These are phyloP conservation scores for Limenitis camilla DNA, from an alignment of 2,888 invertebrate genomes.

Conservation along the genomic window DNA sequence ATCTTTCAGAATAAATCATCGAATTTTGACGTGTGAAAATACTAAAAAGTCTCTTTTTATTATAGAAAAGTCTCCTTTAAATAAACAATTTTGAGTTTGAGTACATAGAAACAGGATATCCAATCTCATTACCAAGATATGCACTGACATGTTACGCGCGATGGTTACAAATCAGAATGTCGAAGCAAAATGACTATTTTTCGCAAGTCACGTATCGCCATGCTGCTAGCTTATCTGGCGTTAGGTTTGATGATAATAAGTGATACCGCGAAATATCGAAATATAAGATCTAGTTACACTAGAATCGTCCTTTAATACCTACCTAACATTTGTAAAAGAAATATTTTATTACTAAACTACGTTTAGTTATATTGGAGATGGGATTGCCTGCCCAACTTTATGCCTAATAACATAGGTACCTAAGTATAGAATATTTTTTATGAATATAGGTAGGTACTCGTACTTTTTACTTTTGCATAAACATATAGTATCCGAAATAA, in stretches of 20 bases:
- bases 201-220: constrained; percentile 67
- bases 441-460: too few species aligned
- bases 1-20: too few species aligned
- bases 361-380: too few species aligned
- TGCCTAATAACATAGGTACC: too few species aligned
- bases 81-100: background rate
- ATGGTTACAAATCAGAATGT: constrained; percentile 45
- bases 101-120: background rate
- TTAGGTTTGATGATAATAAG: constrained; percentile 72
- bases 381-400: too few species aligned
- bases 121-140: constrained; percentile 13
- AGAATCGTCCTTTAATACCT: constrained; percentile 23
- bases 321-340: background rate
- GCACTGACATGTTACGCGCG: constrained; percentile 17
- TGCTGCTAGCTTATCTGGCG: constrained; percentile 56
- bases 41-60: too few species aligned
- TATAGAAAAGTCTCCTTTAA: too few species aligned
- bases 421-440: too few species aligned
- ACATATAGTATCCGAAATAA: too few species aligned
- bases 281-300: constrained; percentile 31
- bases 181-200: constrained; percentile 58
- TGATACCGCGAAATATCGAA: constrained; percentile 58
- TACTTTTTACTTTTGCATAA: too few species aligned
- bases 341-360: too few species aligned
- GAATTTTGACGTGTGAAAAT: too few species aligned